phyloP scores from a whole-genome alignment of 2,888 invertebrate species.

The Bombyx huttoni region DNA sequence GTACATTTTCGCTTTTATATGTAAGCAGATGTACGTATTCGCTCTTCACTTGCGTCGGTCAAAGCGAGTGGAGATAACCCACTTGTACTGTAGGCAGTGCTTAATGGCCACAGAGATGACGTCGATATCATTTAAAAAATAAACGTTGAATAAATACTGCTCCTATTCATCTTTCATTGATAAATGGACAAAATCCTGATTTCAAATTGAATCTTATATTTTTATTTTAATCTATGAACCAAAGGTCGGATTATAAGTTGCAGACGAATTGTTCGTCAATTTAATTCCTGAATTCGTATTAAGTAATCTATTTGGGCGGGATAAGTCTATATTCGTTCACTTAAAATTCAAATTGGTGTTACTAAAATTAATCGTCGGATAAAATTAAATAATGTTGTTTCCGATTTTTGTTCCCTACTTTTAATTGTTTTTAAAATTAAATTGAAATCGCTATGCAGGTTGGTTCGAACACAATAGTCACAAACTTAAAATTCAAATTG shows the following conservation, averaged over 20 bases:
- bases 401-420: too few species aligned
- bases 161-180: background rate
- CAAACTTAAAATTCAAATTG: background rate
- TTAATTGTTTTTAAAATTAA: too few species aligned
- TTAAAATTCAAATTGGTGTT: background rate
- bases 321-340: background rate
- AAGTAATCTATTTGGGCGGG: background rate
- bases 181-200: background rate
- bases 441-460: too few species aligned
- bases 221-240: background rate
- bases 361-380: too few species aligned
- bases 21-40: background rate
- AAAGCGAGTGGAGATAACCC: conserved; percentile 12
- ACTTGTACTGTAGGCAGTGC: conserved; percentile 8
- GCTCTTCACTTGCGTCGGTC: conserved; percentile 9
- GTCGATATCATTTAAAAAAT: conserved; percentile 9
- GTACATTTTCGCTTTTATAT: background rate
- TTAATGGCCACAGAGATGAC: conserved; percentile 7
- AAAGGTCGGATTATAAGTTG: background rate
- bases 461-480: too few species aligned
- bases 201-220: background rate
- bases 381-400: too few species aligned
- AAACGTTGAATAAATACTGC: conserved; percentile 4
- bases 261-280: background rate
- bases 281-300: background rate